Evolutionary conservation across 2,888 invertebrate genomes (phyloP).

Genomic region (Nasonovia ribisnigri): DNA sequence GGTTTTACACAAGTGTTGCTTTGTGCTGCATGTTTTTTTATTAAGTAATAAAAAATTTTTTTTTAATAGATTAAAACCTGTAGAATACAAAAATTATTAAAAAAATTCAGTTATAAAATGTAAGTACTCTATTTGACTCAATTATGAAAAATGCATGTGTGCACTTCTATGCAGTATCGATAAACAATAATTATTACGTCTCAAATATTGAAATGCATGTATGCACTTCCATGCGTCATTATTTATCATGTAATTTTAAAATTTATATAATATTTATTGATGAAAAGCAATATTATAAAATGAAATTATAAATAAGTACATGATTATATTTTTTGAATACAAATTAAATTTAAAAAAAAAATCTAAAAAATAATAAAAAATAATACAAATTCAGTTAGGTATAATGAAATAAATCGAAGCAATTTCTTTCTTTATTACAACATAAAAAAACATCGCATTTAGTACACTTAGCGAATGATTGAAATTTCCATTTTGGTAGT

Average conservation of each 20-base stretch:
- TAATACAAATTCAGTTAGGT: not conserved
- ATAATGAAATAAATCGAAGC: not conserved
- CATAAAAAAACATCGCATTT: constrained; percentile 1
- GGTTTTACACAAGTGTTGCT: not conserved
- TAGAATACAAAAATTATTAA: too few species aligned
- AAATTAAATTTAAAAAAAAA: not conserved
- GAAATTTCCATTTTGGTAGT: not conserved
- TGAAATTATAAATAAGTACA: not conserved
- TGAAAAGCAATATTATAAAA: not conserved
- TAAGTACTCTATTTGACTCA: not conserved
- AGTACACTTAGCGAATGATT: not conserved
- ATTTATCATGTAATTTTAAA: not conserved
- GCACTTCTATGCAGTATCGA: too few species aligned
- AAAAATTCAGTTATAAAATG: too few species aligned
- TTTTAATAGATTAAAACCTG: too few species aligned
- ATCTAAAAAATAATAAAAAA: constrained; percentile 14
- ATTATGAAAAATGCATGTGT: not conserved
- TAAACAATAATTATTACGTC: too few species aligned
- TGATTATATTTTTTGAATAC: not conserved
- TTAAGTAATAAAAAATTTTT: too few species aligned
- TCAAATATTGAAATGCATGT: not conserved
- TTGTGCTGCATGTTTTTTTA: too few species aligned
- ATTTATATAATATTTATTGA: not conserved
- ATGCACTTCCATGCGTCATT: not conserved
- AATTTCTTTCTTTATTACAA: not conserved